Percentiles rank a stretch among this genome's conserved stretches.
phyloP scores from a whole-genome alignment of 2,113 vertebrate species.

The Diadophis punctatus region DNA sequence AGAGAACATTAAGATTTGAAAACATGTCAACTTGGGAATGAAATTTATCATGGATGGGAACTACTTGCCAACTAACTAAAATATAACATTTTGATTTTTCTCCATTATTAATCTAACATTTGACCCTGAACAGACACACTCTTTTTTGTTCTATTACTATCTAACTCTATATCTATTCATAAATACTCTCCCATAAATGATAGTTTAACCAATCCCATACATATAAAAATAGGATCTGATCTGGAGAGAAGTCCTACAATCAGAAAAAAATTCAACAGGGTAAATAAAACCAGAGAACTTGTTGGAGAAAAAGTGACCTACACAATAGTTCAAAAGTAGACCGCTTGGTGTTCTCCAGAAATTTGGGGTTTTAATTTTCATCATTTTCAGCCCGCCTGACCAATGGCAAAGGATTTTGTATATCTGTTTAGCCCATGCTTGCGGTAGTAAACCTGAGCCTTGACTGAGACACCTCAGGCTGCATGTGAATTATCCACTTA shows the following conservation, averaged over 20 bases:
- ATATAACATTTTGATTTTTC: constrained; percentile 57
- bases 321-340: background rate
- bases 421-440: background rate
- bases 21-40: constrained; percentile 67
- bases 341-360: background rate
- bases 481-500: background rate
- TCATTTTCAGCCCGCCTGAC: background rate
- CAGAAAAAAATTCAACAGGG: background rate
- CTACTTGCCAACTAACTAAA: constrained; percentile 68
- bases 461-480: background rate
- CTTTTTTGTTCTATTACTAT: background rate
- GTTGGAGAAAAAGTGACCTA: background rate
- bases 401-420: background rate
- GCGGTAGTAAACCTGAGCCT: background rate
- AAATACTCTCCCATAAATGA: background rate
- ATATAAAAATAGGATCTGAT: constrained; percentile 47
- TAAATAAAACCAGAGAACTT: background rate
- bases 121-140: constrained; percentile 21
- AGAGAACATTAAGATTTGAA: constrained; percentile 74
- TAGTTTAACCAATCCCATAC: constrained; percentile 34
- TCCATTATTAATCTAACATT: constrained; percentile 48
- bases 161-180: constrained; percentile 29
- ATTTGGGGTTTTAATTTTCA: background rate
- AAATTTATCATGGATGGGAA: constrained; percentile 68
- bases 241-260: constrained; percentile 16